Conservation (phyloP, 2,888 invertebrate genomes). For the Thalpophila matura region DNA sequence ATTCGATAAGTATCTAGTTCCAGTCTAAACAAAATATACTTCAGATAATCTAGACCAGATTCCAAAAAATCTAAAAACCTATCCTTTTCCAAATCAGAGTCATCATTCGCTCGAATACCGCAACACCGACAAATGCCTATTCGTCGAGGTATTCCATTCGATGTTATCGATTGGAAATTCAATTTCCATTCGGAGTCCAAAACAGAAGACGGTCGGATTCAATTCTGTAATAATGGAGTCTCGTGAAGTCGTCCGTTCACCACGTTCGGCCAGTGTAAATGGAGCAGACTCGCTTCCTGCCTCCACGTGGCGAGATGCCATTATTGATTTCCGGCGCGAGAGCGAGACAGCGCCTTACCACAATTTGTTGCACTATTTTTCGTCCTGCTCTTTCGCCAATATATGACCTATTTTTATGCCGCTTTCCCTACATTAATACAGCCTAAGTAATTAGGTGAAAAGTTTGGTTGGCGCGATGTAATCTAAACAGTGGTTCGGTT, state of each 20-base stretch:
- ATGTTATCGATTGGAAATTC: conserved; percentile 65
- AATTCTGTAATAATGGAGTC: conserved; percentile 73
- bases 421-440: conserved; percentile 89
- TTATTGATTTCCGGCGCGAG: conserved; percentile 90
- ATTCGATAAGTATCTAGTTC: background rate
- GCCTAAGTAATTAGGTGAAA: conserved; percentile 89
- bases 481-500: conserved; percentile 67
- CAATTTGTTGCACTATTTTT: conserved; percentile 90
- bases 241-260: conserved; percentile 73
- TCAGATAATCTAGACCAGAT: background rate
- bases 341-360: conserved; percentile 84
- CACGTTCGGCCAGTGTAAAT: conserved; percentile 82
- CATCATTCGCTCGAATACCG: conserved; percentile 40
- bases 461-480: conserved; percentile 78
- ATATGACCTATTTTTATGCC: conserved; percentile 91
- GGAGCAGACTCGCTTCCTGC: conserved; percentile 83
- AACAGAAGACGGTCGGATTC: conserved; percentile 72
- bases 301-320: conserved; percentile 89
- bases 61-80: conserved; percentile 3
- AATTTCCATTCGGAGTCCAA: conserved; percentile 64
- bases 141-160: conserved; percentile 59
- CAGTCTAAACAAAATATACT: background rate
- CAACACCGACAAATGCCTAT: conserved; percentile 43
- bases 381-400: conserved; percentile 85
- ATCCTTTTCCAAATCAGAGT: conserved; percentile 20